Base-by-base conservation (phyloP, 2,888 invertebrate genomes). In the Scelioninae gen. 1 region DNA sequence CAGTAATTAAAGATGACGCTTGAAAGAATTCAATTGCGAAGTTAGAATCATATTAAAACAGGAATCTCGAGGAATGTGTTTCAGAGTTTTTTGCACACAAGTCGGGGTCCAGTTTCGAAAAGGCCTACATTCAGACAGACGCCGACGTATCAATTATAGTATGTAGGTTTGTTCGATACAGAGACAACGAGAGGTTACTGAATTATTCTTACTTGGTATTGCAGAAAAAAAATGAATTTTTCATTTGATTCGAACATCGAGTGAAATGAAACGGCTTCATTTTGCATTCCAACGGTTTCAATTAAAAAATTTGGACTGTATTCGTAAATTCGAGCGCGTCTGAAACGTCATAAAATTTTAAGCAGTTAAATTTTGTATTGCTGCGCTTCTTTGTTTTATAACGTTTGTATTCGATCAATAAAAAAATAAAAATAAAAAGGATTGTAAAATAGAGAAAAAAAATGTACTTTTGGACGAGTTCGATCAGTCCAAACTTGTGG, bases 121-220 rank as follows among this genome's bases (percentile, higher is more conserved):
- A 69, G 69, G 77, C 69, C 69, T 77, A 69, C 55, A 55, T 69
- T 69, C n/a, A 56, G 32, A 62, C 32, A 62, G 15, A 56, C 11
- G 47, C 45, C 32, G 51, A 55, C 38, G 47, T 69, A 60, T 77
- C 56, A 63, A 62, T 47, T 69, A 38, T 47, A 53, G 10, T 15
- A 40, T 66, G 47, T 77, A 69, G 77, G 63, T 77, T 77, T 69
- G 69, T 77, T 77, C 77, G 77, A 69, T 63, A 77, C 62, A 56
- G 49, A 62, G 77, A 69, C 77, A 77, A 62, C 69, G 69, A 69
- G 47, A 45, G 62, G 56, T 47, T 43, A 68, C 16, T 29, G 68
- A 68, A 51, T 68, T 53, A 23, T 34, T 34, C 1, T 65, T 56
- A 58, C 31, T 43, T 15, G 63, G 8, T 34, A 8, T 60, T 29